These are phyloP conservation scores for Ornithoptera priamus DNA, from an alignment of 2,888 invertebrate species.

Conservation along the genomic window DNA sequence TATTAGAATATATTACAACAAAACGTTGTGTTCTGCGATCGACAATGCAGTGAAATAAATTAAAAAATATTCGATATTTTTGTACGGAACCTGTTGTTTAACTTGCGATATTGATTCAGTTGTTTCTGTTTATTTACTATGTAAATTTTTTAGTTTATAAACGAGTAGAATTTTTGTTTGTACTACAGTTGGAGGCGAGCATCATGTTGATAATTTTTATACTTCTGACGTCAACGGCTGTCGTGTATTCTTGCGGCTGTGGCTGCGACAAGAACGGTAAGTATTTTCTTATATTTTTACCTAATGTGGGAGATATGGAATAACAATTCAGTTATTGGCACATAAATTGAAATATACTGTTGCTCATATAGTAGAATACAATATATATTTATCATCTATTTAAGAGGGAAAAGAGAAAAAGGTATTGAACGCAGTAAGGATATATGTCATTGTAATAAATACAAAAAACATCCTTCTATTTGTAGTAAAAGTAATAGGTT, in stretches of 20 bases:
- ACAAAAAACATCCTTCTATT: too few species aligned
- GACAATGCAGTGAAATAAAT: not conserved
- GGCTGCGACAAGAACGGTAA: not conserved
- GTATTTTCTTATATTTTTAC: not conserved
- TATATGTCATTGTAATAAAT: too few species aligned
- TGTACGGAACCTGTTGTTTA: constrained; percentile 5
- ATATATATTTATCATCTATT: too few species aligned
- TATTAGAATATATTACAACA: not conserved
- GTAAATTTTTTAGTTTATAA: constrained; percentile 16
- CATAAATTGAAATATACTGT: too few species aligned
- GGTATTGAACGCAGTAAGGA: too few species aligned
- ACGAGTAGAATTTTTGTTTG: constrained; percentile 4
- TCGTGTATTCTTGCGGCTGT: not conserved
- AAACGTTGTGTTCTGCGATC: not conserved
- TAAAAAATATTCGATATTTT: not conserved
- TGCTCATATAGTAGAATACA: too few species aligned
- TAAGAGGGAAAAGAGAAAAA: too few species aligned
- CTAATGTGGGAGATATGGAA: not conserved
- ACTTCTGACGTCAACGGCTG: constrained; percentile 4
- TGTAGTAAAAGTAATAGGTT: too few species aligned
- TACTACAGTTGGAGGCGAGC: constrained; percentile 15
- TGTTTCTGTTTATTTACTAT: constrained; percentile 14
- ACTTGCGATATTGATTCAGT: constrained; percentile 12
- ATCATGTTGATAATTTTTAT: constrained; percentile 18
- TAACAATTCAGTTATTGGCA: too few species aligned